Evolutionary conservation across 2,797 vertebrate genomes (phyloP).

Genomic region (Falco novaeseelandiae): DNA sequence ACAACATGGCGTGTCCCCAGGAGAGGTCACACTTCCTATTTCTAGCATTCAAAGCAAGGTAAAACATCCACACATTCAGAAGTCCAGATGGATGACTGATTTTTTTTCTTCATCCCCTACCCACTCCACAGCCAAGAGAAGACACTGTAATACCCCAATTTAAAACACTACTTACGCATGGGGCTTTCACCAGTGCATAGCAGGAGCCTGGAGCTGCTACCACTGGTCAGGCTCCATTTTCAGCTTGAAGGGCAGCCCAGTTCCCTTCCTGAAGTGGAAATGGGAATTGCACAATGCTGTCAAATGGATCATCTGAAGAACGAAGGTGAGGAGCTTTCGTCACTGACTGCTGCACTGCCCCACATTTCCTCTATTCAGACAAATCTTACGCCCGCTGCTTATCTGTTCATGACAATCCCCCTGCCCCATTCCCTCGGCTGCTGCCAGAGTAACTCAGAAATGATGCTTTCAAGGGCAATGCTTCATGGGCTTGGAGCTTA

Average conservation of each 20-base stretch:
- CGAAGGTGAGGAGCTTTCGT: fast-evolving
- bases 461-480: neutral
- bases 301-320: neutral
- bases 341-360: neutral
- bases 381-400: neutral
- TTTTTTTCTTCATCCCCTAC: neutral
- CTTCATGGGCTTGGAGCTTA: neutral
- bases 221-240: neutral
- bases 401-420: neutral
- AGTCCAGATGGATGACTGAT: neutral
- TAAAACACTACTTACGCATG: neutral
- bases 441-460: neutral
- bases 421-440: neutral
- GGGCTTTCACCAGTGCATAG: neutral
- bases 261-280: neutral
- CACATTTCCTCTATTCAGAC: neutral
- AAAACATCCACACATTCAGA: neutral
- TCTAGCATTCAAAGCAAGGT: neutral
- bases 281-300: neutral
- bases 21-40: neutral
- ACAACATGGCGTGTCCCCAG: fast-evolving
- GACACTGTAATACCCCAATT: neutral
- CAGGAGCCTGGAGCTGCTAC: neutral
- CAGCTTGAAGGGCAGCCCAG: neutral
- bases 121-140: neutral